Conservation (phyloP, 2,797 vertebrate species). For the Gadopsis bispinosus region DNA sequence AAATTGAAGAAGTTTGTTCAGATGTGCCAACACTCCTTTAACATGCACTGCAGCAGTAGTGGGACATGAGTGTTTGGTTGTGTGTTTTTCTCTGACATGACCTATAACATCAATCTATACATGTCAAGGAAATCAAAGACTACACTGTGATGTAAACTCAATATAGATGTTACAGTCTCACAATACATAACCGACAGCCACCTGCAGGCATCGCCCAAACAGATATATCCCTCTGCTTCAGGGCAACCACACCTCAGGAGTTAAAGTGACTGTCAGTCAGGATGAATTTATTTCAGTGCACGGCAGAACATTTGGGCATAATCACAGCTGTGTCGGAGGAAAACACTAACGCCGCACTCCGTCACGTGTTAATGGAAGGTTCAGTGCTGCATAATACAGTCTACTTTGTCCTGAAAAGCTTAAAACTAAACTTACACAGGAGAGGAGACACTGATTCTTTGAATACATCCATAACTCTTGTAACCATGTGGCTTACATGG, state of each 20-base stretch:
- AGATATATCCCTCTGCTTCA: conserved; percentile 4
- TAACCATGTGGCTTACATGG: neutral
- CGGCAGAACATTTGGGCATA: neutral
- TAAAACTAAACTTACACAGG: neutral
- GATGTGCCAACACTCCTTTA: neutral
- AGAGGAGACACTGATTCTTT: neutral
- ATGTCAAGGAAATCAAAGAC: conserved; percentile 37
- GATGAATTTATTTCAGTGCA: conserved; percentile 35
- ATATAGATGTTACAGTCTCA: conserved; percentile 8
- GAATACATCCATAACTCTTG: conserved; percentile 2
- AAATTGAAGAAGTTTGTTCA: neutral
- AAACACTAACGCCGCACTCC: neutral
- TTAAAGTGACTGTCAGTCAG: conserved; percentile 29
- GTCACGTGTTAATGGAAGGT: neutral
- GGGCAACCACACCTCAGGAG: conserved; percentile 39
- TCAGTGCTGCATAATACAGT: neutral
- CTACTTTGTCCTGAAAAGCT: neutral
- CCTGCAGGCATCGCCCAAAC: conserved; percentile 24
- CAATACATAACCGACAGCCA: conserved; percentile 13
- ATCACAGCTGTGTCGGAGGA: conserved; percentile 12
- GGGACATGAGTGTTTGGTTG: neutral
- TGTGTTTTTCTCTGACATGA: neutral
- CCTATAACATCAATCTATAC: neutral
- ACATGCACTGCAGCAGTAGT: neutral
- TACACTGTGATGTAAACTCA: conserved; percentile 14